Evolutionary conservation across 2,797 vertebrate genomes (phyloP), one percentile per base, ranked within the genome.

Genomic region (Australoheros facetus): DNA sequence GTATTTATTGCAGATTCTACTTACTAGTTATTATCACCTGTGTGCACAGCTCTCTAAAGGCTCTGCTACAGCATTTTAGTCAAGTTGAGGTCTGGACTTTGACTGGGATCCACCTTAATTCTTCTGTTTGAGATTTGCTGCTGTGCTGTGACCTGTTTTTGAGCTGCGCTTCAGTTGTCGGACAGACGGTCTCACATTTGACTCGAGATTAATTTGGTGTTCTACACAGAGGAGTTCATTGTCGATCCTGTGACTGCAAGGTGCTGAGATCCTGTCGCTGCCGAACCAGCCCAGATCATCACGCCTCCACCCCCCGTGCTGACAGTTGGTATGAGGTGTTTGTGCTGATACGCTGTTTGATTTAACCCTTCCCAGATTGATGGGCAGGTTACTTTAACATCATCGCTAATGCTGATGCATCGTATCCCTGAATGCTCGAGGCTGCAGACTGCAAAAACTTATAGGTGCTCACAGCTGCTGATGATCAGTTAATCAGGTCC

Each of bases 351-450:
- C 14, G 42, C 13, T 16, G 13, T 39, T 39, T 11, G 37, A 11
- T 39, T 39, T 64, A 45, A 45, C 42, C 60, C 37, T 64, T 64
- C 60, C 37, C 60, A 64, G 37, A 64, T 16, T 45, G 60, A 64
- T 26, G 60, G 60, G 60, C 21, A 64, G 17, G 42, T 21, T 10
- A 64, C 37, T 64, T 64, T 64, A 26, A 42, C 21, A 45, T 64
- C 14, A 45, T 26, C 26, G 37, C 14, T 45, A 42, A 45, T 23
- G 23, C 23, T 23, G 23, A 23, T 23, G 23, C 23, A 23, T 23
- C 23, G 23, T 2, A 23, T 23, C 23, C 23, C 60, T 45, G 21
- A 64, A 64, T 45, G 39, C 39, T 64, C 60, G 37, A 45, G 14
- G 11, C 39, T 4, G 39, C 21, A 45, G 45, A 64, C 60, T 26